phyloP scores from a whole-genome alignment of 1,140 invertebrate genomes.

The Dysdera silvatica region DNA sequence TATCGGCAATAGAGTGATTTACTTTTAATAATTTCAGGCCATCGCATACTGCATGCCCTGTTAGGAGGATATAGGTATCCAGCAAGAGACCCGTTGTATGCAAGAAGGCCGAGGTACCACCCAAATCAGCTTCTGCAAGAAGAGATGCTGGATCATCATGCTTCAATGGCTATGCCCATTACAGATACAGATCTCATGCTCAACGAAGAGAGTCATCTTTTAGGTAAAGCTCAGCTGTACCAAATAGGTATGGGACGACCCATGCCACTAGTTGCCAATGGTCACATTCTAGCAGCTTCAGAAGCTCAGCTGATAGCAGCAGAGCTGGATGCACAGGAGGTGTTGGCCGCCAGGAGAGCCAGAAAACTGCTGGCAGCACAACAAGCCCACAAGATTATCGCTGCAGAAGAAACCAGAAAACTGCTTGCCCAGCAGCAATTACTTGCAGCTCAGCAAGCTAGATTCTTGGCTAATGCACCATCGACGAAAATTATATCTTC shows the following conservation, averaged over 20 bases:
- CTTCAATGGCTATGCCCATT: constrained; percentile 6
- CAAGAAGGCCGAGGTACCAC: not conserved
- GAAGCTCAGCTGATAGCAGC: not conserved
- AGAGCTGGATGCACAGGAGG: not conserved
- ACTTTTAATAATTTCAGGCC: too few species aligned
- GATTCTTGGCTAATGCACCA: too few species aligned
- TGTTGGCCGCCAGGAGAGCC: constrained; percentile 14
- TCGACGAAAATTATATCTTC: too few species aligned
- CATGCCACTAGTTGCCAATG: not conserved
- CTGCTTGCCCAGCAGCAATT: too few species aligned
- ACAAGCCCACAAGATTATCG: constrained; percentile 2
- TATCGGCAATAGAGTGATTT: too few species aligned
- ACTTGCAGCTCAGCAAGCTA: too few species aligned
- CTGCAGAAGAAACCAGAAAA: too few species aligned
- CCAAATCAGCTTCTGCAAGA: constrained; percentile 3
- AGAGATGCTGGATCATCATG: constrained; percentile 10
- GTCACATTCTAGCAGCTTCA: not conserved
- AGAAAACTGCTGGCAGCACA: constrained; percentile 14
- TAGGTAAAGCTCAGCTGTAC: not conserved
- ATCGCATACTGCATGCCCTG: constrained; percentile 3
- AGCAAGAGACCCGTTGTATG: not conserved
- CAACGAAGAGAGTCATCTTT: constrained; percentile 8
- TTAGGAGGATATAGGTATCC: constrained; percentile 13
- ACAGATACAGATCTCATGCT: constrained; percentile 14
- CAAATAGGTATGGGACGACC: not conserved